Evolutionary conservation across 2,113 vertebrate genomes (phyloP).

Genomic region (Pollimyrus isidori): DNA sequence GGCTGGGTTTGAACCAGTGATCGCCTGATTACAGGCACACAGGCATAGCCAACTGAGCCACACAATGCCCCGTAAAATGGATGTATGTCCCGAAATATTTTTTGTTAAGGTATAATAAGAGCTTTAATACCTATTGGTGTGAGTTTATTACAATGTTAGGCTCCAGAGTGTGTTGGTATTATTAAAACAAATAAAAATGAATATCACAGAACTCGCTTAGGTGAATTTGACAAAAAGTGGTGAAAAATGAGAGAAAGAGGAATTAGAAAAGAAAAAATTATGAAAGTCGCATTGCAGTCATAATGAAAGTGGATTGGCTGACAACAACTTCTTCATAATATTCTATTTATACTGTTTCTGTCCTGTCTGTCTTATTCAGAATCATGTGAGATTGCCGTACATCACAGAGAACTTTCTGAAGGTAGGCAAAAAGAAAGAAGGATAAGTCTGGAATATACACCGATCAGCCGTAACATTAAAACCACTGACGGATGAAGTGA

Average conservation of each 20-base stretch:
- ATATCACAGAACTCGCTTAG: not conserved
- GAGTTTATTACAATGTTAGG: not conserved
- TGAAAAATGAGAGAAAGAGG: not conserved
- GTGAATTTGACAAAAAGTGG: not conserved
- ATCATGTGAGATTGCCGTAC: not conserved
- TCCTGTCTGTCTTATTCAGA: not conserved
- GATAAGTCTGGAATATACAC: not conserved
- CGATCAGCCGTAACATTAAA: not conserved
- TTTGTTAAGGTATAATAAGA: not conserved
- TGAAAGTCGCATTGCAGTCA: not conserved
- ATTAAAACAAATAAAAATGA: not conserved
- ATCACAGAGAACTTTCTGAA: not conserved
- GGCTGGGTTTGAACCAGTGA: too few relatives aligned
- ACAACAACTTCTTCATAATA: not conserved
- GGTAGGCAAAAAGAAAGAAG: not conserved
- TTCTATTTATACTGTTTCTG: not conserved
- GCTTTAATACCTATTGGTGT: not conserved
- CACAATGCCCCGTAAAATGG: not conserved
- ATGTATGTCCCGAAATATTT: not conserved
- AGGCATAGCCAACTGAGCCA: too few relatives aligned
- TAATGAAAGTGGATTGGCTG: not conserved
- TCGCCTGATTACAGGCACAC: too few relatives aligned
- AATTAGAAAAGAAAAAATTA: not conserved
- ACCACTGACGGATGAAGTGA: not conserved
- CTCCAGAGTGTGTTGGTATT: not conserved